phyloP scores from a whole-genome alignment of 2,113 vertebrate genomes.

The Sisor rabdophorus region DNA sequence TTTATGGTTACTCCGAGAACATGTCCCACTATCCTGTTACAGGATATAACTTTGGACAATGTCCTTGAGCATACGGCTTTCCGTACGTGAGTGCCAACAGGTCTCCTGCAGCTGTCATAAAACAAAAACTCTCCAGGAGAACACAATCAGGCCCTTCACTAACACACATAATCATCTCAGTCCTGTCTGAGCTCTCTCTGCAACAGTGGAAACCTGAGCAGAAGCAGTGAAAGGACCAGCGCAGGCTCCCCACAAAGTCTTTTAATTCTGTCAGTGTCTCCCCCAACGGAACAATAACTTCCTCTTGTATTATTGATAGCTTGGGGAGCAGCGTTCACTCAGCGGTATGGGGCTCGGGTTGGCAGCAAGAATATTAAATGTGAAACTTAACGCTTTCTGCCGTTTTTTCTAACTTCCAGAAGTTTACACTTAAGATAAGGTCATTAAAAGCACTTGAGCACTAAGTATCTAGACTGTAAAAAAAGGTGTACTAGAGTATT shows the following conservation, averaged over 20 bases:
- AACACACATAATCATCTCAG: conserved; percentile 58
- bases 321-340: conserved; percentile 71
- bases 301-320: conserved; percentile 79
- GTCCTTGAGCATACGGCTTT: conserved; percentile 64
- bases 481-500: background rate
- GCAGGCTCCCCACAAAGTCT: conserved; percentile 49
- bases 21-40: conserved; percentile 45
- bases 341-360: conserved; percentile 64
- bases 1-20: conserved; percentile 60
- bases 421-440: conserved; percentile 2
- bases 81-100: conserved; percentile 54
- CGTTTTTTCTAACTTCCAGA: conserved; percentile 28
- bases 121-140: conserved; percentile 56
- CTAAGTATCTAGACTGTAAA: background rate
- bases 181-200: conserved; percentile 64
- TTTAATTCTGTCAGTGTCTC: conserved; percentile 64
- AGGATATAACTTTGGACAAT: conserved; percentile 55
- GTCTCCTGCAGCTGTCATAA: conserved; percentile 60
- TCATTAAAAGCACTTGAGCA: background rate
- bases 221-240: conserved; percentile 66
- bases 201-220: conserved; percentile 67
- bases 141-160: conserved; percentile 72
- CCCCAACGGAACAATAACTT: conserved; percentile 73
- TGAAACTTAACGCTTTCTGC: conserved; percentile 63
- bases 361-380: conserved; percentile 74